Conservation (phyloP, 2,113 vertebrate genomes). For the Saimiri boliviensis region DNA sequence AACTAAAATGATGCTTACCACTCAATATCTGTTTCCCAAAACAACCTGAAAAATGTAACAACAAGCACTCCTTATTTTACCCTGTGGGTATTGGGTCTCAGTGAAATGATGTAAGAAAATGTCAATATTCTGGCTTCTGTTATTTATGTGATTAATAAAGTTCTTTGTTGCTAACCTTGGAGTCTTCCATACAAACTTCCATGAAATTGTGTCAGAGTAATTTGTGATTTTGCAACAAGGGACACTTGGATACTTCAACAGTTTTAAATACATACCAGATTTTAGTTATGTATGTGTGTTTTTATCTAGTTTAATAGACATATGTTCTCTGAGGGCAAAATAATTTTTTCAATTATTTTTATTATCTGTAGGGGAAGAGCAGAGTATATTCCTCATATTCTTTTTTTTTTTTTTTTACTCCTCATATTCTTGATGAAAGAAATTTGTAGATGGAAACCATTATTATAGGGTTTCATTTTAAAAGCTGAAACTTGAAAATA, state of each 20-base stretch:
- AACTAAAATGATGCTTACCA: not conserved
- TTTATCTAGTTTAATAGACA: not conserved
- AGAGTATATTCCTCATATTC: not conserved
- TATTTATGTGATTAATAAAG: not conserved
- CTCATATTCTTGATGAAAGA: not conserved
- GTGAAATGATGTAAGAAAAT: not conserved
- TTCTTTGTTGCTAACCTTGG: not conserved
- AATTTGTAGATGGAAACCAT: not conserved
- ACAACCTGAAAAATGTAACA: not conserved
- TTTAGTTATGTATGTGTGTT: not conserved
- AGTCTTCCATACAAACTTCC: not conserved
- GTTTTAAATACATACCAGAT: not conserved
- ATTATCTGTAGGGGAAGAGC: accelerated
- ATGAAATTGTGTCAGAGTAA: not conserved
- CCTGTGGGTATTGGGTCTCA: not conserved
- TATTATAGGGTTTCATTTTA: not conserved
- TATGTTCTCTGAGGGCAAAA: not conserved
- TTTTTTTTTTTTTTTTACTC: too few species aligned
- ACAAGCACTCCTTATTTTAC: not conserved
- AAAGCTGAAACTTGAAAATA: not conserved
- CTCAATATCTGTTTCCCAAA: too few species aligned
- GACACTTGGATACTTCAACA: not conserved
- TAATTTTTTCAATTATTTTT: not conserved
- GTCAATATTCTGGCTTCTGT: not conserved
- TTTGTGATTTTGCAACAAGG: not conserved